phyloP scores from a whole-genome alignment of 2,113 vertebrate species.

The Parus major region DNA sequence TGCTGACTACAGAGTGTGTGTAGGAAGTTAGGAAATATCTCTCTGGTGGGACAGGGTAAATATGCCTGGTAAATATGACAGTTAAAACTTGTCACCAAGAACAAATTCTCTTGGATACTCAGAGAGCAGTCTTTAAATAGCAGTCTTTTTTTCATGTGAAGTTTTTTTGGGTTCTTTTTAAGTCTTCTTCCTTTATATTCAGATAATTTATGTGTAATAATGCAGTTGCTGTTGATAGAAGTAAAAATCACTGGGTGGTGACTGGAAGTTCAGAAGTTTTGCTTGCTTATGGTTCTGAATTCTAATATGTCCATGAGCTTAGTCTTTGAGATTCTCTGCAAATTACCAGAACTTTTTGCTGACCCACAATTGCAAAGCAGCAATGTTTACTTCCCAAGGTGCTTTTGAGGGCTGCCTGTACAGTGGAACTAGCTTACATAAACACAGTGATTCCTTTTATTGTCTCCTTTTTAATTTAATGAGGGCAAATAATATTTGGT shows the following conservation, averaged over 20 bases:
- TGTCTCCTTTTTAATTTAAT: background rate
- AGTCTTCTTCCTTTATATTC: background rate
- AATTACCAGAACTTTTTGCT: background rate
- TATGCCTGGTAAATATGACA: accelerated
- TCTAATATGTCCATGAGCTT: background rate
- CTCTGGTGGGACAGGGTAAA: background rate
- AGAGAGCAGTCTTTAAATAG: background rate
- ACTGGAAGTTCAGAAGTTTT: background rate
- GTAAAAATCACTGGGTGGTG: background rate
- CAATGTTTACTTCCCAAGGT: background rate
- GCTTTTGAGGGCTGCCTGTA: background rate
- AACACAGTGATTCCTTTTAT: background rate
- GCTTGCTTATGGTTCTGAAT: background rate
- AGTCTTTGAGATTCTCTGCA: background rate
- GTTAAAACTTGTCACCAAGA: background rate
- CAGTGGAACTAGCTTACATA: background rate
- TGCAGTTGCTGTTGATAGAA: background rate
- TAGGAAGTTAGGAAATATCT: background rate
- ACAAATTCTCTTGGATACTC: background rate
- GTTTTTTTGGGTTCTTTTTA: background rate
- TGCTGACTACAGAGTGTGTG: background rate
- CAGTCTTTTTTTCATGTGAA: background rate
- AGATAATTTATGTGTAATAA: background rate
- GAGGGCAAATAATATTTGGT: background rate
- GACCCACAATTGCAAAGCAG: background rate